These are phyloP conservation scores for Oreotragus oreotragus DNA, from an alignment of 2,113 vertebrate genomes.

Conservation along the genomic window DNA sequence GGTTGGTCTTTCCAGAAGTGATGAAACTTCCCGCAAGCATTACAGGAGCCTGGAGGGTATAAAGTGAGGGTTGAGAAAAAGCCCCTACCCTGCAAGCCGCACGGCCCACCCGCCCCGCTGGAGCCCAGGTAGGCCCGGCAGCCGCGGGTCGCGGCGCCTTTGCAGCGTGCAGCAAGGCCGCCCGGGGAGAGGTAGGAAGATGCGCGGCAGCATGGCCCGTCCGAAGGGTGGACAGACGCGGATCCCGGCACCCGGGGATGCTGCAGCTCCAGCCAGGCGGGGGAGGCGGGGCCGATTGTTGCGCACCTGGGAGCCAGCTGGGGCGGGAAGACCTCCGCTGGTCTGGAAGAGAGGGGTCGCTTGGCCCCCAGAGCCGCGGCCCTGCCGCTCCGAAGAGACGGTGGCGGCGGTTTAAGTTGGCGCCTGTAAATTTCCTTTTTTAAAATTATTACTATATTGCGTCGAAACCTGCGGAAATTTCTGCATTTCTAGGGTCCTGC, in stretches of 20 bases:
- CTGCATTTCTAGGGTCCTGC: neutral
- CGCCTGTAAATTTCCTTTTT: neutral
- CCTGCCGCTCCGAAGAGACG: neutral
- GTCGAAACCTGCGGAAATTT: neutral
- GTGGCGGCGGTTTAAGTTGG: neutral
- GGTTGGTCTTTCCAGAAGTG: conserved; percentile 45
- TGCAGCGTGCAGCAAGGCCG: neutral
- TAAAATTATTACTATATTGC: neutral
- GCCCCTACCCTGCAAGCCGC: rapidly evolving
- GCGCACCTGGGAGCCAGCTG: neutral
- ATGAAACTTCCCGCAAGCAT: conserved; percentile 64
- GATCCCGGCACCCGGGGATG: rapidly evolving
- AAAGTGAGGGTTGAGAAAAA: neutral
- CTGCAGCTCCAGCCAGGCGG: neutral
- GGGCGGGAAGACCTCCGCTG: too few relatives aligned
- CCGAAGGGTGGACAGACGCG: rapidly evolving
- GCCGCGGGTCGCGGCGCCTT: rapidly evolving
- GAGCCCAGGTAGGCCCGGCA: neutral
- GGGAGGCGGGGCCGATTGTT: neutral
- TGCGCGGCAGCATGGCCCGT: rapidly evolving
- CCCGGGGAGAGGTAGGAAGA: neutral
- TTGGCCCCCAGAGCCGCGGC: neutral
- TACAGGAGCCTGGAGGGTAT: neutral
- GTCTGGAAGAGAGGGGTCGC: rapidly evolving
- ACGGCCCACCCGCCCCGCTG: rapidly evolving